These are phyloP conservation scores for Oryzias melastigma DNA, from an alignment of 2,113 vertebrate species.

Conservation along the genomic window DNA sequence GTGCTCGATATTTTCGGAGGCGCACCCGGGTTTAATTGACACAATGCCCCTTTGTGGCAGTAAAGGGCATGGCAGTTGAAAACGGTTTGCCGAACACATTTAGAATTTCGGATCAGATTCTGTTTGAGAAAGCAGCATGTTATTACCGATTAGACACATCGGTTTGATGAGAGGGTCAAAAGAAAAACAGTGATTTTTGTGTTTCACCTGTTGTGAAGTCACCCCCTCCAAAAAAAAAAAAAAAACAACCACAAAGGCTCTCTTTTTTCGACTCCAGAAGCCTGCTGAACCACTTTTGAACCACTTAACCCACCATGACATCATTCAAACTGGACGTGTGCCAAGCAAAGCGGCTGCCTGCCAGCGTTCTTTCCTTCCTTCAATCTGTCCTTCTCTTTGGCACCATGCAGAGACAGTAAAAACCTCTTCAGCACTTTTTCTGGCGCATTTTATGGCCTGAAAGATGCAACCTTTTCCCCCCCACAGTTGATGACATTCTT, in stretches of 20 bases:
- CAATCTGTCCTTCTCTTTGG: slow-evolving; percentile 17
- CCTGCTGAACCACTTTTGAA: slow-evolving; percentile 72
- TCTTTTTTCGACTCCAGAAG: slow-evolving; percentile 51
- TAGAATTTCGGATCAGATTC: neutral
- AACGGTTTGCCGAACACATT: neutral
- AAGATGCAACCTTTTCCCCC: slow-evolving; percentile 4
- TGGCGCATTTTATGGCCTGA: slow-evolving; percentile 3
- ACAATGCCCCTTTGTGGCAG: slow-evolving; percentile 22
- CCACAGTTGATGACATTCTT: slow-evolving; percentile 38
- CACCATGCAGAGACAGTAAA: slow-evolving; percentile 3
- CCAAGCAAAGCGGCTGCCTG: slow-evolving; percentile 57
- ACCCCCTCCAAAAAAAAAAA: neutral
- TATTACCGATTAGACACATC: neutral
- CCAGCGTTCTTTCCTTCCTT: slow-evolving; percentile 37
- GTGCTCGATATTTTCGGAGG: slow-evolving; percentile 10
- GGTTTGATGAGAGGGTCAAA: slow-evolving; percentile 16
- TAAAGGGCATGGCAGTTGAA: neutral
- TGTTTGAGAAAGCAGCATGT: neutral
- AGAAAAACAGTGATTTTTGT: slow-evolving; percentile 61
- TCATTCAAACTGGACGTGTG: slow-evolving; percentile 64
- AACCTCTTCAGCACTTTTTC: slow-evolving; percentile 22
- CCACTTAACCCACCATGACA: slow-evolving; percentile 73
- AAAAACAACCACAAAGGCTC: slow-evolving; percentile 14
- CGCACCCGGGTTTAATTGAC: neutral
- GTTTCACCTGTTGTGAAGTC: slow-evolving; percentile 71